Evolutionary conservation across 2,888 invertebrate genomes (phyloP).

Genomic region (Sclerodermus sp.): DNA sequence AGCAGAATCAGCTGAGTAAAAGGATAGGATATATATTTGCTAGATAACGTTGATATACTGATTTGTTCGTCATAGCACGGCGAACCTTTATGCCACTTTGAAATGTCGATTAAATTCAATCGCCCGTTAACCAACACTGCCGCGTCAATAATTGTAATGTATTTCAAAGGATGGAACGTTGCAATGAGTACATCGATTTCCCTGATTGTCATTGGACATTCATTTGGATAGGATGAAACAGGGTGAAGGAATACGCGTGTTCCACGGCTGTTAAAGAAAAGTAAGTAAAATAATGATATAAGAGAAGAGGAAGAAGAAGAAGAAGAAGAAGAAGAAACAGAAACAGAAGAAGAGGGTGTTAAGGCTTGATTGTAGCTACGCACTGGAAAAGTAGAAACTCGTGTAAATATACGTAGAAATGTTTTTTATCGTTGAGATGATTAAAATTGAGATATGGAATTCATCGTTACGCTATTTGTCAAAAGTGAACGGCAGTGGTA

Average conservation of each 20-base stretch:
- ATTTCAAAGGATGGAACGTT: slow-evolving; percentile 19
- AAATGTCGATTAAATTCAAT: slow-evolving; percentile 1
- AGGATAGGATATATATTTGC: no score
- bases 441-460: slow-evolving; percentile 20
- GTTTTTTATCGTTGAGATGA: slow-evolving; percentile 32
- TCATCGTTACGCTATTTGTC: slow-evolving; percentile 34
- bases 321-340: slow-evolving; percentile 9
- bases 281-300: slow-evolving; percentile 8
- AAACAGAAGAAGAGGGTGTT: slow-evolving; percentile 21
- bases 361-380: slow-evolving; percentile 14
- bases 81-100: no score
- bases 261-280: no score
- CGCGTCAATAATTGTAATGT: slow-evolving; percentile 30
- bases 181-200: slow-evolving; percentile 21
- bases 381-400: slow-evolving; percentile 18
- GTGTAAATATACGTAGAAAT: slow-evolving; percentile 33
- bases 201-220: slow-evolving; percentile 28
- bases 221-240: slow-evolving; percentile 14
- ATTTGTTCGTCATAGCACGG: no score
- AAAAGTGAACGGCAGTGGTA: slow-evolving; percentile 27
- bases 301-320: slow-evolving; percentile 10
- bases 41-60: no score
- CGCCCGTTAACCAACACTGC: slow-evolving; percentile 35
- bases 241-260: slow-evolving; percentile 13
- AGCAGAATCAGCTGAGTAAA: no score